phyloP scores from a whole-genome alignment of 1,140 invertebrate genomes.

The Maniola jurtina region DNA sequence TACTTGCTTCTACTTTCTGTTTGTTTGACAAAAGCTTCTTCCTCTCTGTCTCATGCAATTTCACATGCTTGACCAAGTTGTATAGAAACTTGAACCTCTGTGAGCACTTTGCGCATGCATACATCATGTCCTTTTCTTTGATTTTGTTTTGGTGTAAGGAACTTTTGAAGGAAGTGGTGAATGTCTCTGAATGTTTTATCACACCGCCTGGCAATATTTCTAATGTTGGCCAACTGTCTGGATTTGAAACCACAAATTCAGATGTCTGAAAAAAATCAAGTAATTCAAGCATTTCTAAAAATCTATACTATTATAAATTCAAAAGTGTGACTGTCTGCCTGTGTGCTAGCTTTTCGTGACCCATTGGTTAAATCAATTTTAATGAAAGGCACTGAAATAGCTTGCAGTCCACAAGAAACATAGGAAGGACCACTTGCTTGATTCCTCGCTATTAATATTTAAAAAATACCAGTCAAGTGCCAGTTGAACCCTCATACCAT shows the following conservation, averaged over 20 bases:
- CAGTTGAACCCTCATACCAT: too few species aligned
- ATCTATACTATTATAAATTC: too few species aligned
- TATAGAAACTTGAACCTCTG: slow-evolving; percentile 58
- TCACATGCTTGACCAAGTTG: slow-evolving; percentile 59
- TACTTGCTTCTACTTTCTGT: slow-evolving; percentile 37
- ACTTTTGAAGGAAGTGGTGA: slow-evolving; percentile 11
- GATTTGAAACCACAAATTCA: background rate
- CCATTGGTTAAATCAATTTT: too few species aligned
- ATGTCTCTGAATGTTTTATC: slow-evolving; percentile 53
- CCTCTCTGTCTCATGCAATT: slow-evolving; percentile 50
- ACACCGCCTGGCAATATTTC: slow-evolving; percentile 64
- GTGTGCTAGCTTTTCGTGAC: too few species aligned
- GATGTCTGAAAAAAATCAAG: background rate
- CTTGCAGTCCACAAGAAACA: too few species aligned
- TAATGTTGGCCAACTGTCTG: slow-evolving; percentile 60
- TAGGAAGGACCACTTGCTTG: too few species aligned
- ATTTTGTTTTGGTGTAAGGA: slow-evolving; percentile 22
- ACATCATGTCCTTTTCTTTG: slow-evolving; percentile 46
- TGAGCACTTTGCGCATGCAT: slow-evolving; percentile 65
- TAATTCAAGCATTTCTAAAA: too few species aligned
- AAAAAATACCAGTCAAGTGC: too few species aligned
- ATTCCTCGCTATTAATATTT: too few species aligned
- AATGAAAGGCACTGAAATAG: too few species aligned
- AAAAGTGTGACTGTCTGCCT: too few species aligned
- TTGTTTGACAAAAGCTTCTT: slow-evolving; percentile 34